Conservation (phyloP, 2,797 vertebrate genomes). For the Microcaecilia unicolor region DNA sequence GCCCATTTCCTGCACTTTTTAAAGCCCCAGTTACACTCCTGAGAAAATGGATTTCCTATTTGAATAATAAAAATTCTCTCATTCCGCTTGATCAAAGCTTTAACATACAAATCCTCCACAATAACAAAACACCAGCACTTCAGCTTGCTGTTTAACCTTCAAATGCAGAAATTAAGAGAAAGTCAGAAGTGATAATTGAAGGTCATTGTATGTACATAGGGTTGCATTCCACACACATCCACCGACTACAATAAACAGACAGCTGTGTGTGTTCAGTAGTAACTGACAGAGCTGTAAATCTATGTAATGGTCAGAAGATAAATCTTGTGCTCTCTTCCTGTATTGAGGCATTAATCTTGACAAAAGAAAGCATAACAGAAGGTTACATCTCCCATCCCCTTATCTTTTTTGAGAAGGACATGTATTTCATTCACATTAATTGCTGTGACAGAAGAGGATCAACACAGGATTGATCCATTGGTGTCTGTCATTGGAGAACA, state of each 20-base stretch:
- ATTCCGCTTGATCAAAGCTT: too few species aligned
- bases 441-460: slow-evolving; percentile 39
- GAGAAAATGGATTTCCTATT: too few species aligned
- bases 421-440: slow-evolving; percentile 47
- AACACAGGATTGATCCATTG: slow-evolving; percentile 8
- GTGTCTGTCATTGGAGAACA: too few species aligned
- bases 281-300: slow-evolving; percentile 40
- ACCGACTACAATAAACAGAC: slow-evolving; percentile 17
- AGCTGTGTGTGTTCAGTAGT: slow-evolving; percentile 29
- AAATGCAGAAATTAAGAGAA: slow-evolving; percentile 8
- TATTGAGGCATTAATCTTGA: slow-evolving; percentile 37
- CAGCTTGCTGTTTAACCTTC: slow-evolving; percentile 9
- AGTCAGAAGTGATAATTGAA: slow-evolving; percentile 13
- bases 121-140: slow-evolving; percentile 2
- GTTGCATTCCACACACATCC: slow-evolving; percentile 1
- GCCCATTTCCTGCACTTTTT: too few species aligned
- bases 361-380: slow-evolving; percentile 12
- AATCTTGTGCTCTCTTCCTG: slow-evolving; percentile 32
- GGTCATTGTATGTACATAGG: not conserved
- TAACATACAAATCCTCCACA: slow-evolving; percentile 14
- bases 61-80: too few species aligned
- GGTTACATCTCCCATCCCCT: not conserved
- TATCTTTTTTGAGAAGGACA: slow-evolving; percentile 39
- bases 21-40: too few species aligned
- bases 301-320: slow-evolving; percentile 34